Conservation (phyloP, 2,888 invertebrate species). For the Phalera bucephala region DNA sequence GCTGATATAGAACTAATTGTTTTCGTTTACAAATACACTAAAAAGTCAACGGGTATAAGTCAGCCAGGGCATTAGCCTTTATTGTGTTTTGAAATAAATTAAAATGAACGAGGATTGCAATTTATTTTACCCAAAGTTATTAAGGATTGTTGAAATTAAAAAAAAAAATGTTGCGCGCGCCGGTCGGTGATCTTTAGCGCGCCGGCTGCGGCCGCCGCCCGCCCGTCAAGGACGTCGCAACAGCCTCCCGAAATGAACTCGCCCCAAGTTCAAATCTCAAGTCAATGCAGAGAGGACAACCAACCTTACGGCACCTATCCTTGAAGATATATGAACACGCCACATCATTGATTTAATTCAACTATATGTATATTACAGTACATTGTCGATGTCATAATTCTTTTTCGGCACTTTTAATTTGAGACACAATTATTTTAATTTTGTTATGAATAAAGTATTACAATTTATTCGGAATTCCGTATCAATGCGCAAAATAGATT, state of each 20-base stretch:
- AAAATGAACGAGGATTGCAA: not conserved
- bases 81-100: not conserved
- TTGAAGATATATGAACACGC: not conserved
- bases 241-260: constrained; percentile 36
- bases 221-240: constrained; percentile 26
- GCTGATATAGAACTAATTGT: too few relatives aligned
- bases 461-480: too few relatives aligned
- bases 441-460: too few relatives aligned
- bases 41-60: too few relatives aligned
- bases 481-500: too few relatives aligned
- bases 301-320: not conserved
- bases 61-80: not conserved
- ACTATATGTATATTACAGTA: too few relatives aligned
- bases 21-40: too few relatives aligned
- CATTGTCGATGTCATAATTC: too few relatives aligned
- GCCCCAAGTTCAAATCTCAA: constrained; percentile 32
- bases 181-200: constrained; percentile 28
- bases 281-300: constrained; percentile 20
- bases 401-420: too few relatives aligned
- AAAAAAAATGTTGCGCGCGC: not conserved
- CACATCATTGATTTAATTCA: too few relatives aligned
- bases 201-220: constrained; percentile 17
- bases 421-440: too few relatives aligned
- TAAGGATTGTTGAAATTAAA: not conserved
- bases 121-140: not conserved